Evolutionary conservation across 2,888 invertebrate species (phyloP).

Genomic region (Ctena decussata): DNA sequence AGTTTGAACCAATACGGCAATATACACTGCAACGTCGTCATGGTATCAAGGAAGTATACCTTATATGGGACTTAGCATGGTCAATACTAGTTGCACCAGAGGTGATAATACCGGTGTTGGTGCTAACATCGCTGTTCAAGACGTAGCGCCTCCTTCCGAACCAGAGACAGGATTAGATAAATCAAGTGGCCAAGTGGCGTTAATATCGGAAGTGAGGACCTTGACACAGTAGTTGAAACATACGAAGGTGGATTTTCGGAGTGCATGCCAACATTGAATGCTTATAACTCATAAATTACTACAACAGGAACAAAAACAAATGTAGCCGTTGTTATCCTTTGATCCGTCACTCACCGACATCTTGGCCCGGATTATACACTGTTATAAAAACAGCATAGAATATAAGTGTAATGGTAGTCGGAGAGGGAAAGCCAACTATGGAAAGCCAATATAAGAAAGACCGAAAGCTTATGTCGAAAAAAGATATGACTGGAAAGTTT

Average conservation of each 20-base stretch:
- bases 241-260: background rate
- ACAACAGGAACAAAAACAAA: background rate
- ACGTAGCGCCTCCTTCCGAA: too few relatives aligned
- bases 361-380: constrained; percentile 2
- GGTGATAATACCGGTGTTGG: too few relatives aligned
- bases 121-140: too few relatives aligned
- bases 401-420: background rate
- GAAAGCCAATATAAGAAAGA: background rate
- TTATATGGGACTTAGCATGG: constrained; percentile 4
- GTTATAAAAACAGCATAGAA: background rate
- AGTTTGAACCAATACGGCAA: background rate
- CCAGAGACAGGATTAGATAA: background rate
- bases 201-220: background rate
- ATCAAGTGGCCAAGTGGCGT: background rate
- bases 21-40: background rate
- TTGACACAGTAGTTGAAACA: background rate
- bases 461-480: background rate
- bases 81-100: background rate
- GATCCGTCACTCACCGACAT: background rate
- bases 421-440: background rate
- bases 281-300: background rate
- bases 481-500: background rate
- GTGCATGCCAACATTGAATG: background rate
- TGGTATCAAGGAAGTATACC: constrained; percentile 1
- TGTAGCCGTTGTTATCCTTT: background rate